Evolutionary conservation across 2,113 vertebrate genomes (phyloP), one percentile per base, ranked within the genome.

Genomic region (Hippocampus abdominalis): DNA sequence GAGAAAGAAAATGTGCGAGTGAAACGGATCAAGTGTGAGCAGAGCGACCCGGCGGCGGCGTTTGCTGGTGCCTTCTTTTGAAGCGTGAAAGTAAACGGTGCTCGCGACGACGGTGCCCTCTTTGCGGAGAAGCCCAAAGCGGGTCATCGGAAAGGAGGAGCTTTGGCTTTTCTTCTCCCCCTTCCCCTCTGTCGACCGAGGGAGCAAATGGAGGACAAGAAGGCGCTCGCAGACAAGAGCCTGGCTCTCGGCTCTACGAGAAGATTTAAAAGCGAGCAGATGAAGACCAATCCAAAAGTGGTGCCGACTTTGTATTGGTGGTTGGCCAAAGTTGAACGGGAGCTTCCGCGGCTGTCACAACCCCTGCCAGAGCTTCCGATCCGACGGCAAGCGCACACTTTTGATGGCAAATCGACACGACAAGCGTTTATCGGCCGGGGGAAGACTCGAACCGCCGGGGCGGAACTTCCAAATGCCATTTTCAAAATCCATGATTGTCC

Each of bases 401-500:
- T 46, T 64, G 63, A 64, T 2, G 23, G 69, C 65, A 81, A 85
- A 85, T 79, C 81, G 68, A 84, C 53, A 76, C 75, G 70, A 69
- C 75, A 86, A 76, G 42, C 49, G 39, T 46, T 48, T 64, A 27
- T 42, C 21, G 3, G 16, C 29, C 0, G 32, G 29, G 62, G n/a
- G 25, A 23, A 64, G 25, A 65, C 23, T 66, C 73, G 71, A 70
- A 74, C 71, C 74, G 70, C 27, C 21, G 27, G 42, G 70, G 72
- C 65, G 75, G 70, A 62, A 74, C 80, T 78, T 25, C 79, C 49
- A 73, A 49, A 80, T 73, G 70, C 64, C 42, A 32, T 73, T 75
- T 82, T 85, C 63, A 72, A 85, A 81, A 73, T 69, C 61, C 23
- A 16, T 53, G 57, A 73, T 65, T 66, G 66, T 76, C 70, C 72